Percentiles rank a stretch among this genome's conserved stretches.
phyloP scores from a whole-genome alignment of 2,888 invertebrate species.

The Xestoiulus laeticollis region DNA sequence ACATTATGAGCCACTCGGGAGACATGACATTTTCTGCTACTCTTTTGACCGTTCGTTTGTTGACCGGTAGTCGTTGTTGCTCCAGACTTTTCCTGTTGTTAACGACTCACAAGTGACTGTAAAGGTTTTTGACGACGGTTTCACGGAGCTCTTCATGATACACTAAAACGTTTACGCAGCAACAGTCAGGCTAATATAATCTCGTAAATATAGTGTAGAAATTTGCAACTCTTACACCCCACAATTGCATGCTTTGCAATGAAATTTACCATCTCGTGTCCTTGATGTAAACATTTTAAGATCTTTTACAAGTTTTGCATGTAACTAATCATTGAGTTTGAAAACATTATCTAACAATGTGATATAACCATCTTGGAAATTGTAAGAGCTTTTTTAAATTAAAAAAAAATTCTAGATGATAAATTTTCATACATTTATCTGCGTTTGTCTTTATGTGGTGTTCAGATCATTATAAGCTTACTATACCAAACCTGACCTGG shows the following conservation, averaged over 20 bases:
- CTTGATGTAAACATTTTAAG: too few relatives aligned
- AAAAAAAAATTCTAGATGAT: too few relatives aligned
- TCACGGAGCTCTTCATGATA: constrained; percentile 36
- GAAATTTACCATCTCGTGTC: too few relatives aligned
- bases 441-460: neutral
- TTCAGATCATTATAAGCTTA: neutral
- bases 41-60: constrained; percentile 45
- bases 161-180: constrained; percentile 41
- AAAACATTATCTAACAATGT: too few relatives aligned
- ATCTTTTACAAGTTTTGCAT: too few relatives aligned
- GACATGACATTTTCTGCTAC: constrained; percentile 48
- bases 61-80: constrained; percentile 48
- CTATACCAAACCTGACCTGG: neutral
- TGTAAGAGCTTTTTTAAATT: too few relatives aligned
- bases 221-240: neutral
- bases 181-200: neutral
- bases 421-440: too few relatives aligned
- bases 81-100: constrained; percentile 47
- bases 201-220: neutral
- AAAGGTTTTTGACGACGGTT: constrained; percentile 34
- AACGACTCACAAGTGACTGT: constrained; percentile 46
- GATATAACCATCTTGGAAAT: too few relatives aligned
- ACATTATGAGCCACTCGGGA: constrained; percentile 48
- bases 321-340: too few relatives aligned
- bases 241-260: too few relatives aligned